Conservation (phyloP, 1,140 invertebrate genomes). For the Lepidurus arcticus region DNA sequence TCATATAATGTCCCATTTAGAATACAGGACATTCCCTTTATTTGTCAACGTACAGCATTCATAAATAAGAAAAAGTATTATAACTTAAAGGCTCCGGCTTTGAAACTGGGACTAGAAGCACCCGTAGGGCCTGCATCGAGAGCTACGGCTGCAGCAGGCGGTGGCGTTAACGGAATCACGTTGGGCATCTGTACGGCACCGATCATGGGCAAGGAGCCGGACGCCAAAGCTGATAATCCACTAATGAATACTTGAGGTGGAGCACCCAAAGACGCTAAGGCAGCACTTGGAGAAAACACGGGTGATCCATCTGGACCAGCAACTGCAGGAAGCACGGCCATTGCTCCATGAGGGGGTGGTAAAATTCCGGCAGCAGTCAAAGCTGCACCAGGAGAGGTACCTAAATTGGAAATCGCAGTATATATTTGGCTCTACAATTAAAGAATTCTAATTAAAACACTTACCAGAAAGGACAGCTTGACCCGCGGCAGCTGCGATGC, state of each 20-base stretch:
- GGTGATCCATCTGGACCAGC: not conserved
- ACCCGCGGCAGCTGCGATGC: not conserved
- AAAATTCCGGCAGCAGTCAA: not conserved
- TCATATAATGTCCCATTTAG: not conserved
- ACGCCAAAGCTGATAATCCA: slow-evolving; percentile 9
- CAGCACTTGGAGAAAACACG: not conserved
- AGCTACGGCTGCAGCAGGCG: not conserved
- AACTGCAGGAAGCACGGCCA: not conserved
- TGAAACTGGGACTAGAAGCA: not conserved
- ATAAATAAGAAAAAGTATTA: slow-evolving; percentile 4
- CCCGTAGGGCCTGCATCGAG: not conserved
- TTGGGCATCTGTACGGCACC: not conserved
- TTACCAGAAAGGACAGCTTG: not conserved
- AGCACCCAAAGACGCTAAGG: not conserved
- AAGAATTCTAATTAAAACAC: not conserved
- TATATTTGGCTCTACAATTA: not conserved
- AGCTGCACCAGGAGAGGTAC: slow-evolving; percentile 3
- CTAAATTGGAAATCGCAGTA: not conserved
- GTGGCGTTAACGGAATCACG: not conserved
- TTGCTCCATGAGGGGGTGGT: not conserved
- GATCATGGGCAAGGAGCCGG: not conserved
- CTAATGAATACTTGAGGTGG: not conserved
- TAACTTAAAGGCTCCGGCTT: not conserved
- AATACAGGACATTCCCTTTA: not conserved
- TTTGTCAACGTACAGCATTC: not conserved